phyloP scores from a whole-genome alignment of 2,797 vertebrate genomes.

The Telmatherina bonti region DNA sequence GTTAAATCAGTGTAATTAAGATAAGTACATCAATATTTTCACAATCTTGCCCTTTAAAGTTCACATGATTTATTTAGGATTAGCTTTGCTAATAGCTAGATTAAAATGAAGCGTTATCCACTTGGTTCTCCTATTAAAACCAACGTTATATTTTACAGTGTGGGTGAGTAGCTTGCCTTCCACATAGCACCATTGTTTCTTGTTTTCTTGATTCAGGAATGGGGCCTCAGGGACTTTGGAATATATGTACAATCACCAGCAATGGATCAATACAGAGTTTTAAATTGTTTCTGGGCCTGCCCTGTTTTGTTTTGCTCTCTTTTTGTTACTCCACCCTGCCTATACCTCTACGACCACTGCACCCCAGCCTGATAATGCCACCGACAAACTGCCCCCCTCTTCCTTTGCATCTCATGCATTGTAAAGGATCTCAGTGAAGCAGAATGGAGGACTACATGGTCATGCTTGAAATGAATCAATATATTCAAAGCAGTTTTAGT shows the following conservation, averaged over 20 bases:
- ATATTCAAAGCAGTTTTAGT: conserved; percentile 81
- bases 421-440: conserved; percentile 71
- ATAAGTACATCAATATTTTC: too few species aligned
- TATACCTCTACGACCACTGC: conserved; percentile 16
- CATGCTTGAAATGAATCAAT: conserved; percentile 84
- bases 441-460: conserved; percentile 73
- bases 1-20: too few species aligned
- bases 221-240: conserved; percentile 83
- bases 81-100: too few species aligned
- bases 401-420: conserved; percentile 64
- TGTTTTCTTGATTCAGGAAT: conserved; percentile 76
- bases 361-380: conserved; percentile 49
- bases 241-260: conserved; percentile 89
- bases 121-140: too few species aligned
- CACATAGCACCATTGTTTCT: conserved; percentile 81
- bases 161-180: conserved; percentile 88
- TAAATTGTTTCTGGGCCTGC: conserved; percentile 87
- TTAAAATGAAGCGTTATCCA: too few species aligned
- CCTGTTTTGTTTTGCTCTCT: conserved; percentile 77
- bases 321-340: conserved; percentile 6
- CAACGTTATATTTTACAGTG: too few species aligned
- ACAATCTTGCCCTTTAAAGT: too few species aligned
- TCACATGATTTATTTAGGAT: too few species aligned
- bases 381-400: conserved; percentile 37
- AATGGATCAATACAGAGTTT: conserved; percentile 89